phyloP scores from a whole-genome alignment of 2,113 vertebrate genomes.

The Grantiella picta region DNA sequence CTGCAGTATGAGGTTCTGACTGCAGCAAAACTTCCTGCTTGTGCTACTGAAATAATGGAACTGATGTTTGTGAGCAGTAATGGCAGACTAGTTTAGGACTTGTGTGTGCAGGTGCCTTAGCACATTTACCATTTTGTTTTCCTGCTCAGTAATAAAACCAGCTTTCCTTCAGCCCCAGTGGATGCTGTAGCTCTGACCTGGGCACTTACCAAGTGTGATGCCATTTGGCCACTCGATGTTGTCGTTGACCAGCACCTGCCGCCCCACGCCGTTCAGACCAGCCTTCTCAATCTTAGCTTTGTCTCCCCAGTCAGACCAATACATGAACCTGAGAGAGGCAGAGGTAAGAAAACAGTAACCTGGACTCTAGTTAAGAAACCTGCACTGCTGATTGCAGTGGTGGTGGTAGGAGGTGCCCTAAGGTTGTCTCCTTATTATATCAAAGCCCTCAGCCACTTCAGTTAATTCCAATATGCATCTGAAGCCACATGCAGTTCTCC shows the following conservation, averaged over 20 bases:
- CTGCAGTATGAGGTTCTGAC: not conserved
- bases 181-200: not conserved
- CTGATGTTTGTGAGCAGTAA: not conserved
- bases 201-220: constrained; percentile 88
- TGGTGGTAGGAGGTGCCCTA: not conserved
- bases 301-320: constrained; percentile 98
- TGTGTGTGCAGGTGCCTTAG: not conserved
- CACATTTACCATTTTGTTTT: not conserved
- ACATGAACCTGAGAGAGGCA: constrained; percentile 86
- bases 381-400: not conserved
- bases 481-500: not conserved
- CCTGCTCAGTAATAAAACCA: not conserved
- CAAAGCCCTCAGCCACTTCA: not conserved
- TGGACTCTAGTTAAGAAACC: not conserved
- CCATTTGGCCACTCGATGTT: constrained; percentile 98
- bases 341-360: not conserved
- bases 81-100: not conserved
- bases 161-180: not conserved
- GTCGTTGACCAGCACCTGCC: constrained; percentile 88
- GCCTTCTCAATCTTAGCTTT: constrained; percentile 95
- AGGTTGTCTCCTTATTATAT: not conserved
- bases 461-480: not conserved
- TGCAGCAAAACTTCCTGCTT: not conserved
- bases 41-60: not conserved
- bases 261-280: constrained; percentile 89